Base-by-base conservation (phyloP, 1,140 invertebrate genomes). In the Drosophila dunni region DNA sequence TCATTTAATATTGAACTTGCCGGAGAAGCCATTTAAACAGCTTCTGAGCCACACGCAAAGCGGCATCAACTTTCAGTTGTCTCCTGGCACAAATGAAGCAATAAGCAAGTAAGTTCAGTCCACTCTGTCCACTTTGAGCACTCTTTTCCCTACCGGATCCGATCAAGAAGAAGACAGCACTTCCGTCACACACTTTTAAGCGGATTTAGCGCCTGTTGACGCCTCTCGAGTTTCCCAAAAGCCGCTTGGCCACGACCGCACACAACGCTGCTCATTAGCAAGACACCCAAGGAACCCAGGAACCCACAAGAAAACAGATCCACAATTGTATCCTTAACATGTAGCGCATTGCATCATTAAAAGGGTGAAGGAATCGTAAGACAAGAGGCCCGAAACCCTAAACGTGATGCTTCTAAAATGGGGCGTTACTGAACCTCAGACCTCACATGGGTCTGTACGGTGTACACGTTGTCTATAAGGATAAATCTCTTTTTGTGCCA, bases 131-230 rank as follows among this genome's bases (percentile, higher is more conserved):
- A 29, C 13, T 62, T 45, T 62, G 33, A 17, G 10, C 17, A 17
- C 24, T 34, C 38, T 56, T 24, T 56, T 24, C 9, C 34, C 13
- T 13, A 29, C 50, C 50, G 29, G 60, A 20, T 33, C n/a, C 45
- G 45, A 45, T 38, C 50, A 53, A 53, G 36, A 40, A 38, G 53
- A 56, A 20, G 17, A 40, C 24, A 7, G 44, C 45, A 77, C 72
- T 81, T 78, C 77, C 79, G 67, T 74, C 75, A 69, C 53, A 69
- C 36, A 42, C 70, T 64, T 29, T 75, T 91, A 91, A 91, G 90
- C 90, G 85, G 90, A 81, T 91, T 90, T 90, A 86, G 70, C 84
- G 83, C 80, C 75, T 91, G 90, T 91, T 91, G 90, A 91, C 90
- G 90, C 90, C 90, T 91, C 84, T 89, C 85, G 38, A 88, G 78